These are phyloP conservation scores for Sminthurinus aureus DNA, from an alignment of 2,888 invertebrate genomes.

Conservation along the genomic window DNA sequence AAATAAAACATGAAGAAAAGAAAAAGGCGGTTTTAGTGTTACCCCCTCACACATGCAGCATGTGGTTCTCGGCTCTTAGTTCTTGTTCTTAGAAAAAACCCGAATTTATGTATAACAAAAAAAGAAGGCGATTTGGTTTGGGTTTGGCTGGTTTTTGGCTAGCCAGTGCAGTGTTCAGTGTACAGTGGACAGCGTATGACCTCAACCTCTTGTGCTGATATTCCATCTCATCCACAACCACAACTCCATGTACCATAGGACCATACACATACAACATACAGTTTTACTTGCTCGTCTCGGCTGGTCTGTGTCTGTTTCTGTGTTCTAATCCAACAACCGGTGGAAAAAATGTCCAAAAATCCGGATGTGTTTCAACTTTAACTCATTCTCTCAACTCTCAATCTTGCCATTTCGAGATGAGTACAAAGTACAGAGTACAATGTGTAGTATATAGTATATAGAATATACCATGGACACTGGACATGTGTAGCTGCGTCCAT, in stretches of 20 bases:
- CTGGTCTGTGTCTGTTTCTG: neutral
- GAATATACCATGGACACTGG: too few species aligned
- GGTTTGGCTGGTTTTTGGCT: neutral
- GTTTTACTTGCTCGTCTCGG: neutral
- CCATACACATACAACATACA: neutral
- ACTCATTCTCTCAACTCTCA: constrained; percentile 20
- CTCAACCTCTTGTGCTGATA: constrained; percentile 14
- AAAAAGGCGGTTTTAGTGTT: neutral
- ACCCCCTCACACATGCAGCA: neutral
- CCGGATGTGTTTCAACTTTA: neutral
- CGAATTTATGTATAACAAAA: neutral
- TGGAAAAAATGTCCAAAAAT: constrained; percentile 34
- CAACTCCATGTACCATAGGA: neutral
- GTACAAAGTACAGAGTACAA: too few species aligned
- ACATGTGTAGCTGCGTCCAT: too few species aligned
- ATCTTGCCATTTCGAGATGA: neutral
- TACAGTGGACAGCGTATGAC: neutral
- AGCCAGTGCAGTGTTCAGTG: neutral
- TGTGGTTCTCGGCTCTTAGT: neutral
- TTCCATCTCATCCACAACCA: too few species aligned
- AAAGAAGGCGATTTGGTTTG: constrained; percentile 1
- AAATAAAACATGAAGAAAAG: neutral
- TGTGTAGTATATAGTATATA: too few species aligned
- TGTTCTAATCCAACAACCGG: constrained; percentile 30
- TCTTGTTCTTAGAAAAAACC: neutral